Evolutionary conservation across 1,140 invertebrate genomes (phyloP).

Genomic region (Drosophila ercepeae): DNA sequence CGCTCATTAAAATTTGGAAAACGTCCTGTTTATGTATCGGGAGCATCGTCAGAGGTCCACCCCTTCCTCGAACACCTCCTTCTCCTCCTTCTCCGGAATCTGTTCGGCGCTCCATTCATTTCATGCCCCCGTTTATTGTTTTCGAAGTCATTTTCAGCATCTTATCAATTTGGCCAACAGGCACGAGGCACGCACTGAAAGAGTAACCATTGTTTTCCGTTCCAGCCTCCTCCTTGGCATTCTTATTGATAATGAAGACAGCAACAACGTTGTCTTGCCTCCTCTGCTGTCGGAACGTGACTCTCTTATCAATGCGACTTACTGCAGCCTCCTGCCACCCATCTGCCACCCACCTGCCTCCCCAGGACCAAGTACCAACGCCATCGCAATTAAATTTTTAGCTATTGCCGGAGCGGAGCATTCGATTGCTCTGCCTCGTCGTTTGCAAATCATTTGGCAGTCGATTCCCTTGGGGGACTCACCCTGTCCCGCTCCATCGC

Average conservation of each 20-base stretch:
- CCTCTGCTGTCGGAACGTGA: conserved; percentile 57
- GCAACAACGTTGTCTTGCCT: conserved; percentile 66
- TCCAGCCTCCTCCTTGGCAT: conserved; percentile 49
- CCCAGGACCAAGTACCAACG: conserved; percentile 28
- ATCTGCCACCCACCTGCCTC: conserved; percentile 7
- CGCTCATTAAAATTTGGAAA: conserved; percentile 74
- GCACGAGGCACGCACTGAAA: conserved; percentile 72
- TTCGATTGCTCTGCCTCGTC: conserved; percentile 57
- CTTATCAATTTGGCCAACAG: conserved; percentile 78
- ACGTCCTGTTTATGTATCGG: conserved; percentile 74
- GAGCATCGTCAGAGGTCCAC: conserved; percentile 14
- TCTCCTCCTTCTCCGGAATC: conserved; percentile 29
- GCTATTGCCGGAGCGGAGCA: conserved; percentile 55
- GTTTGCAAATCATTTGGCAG: conserved; percentile 79
- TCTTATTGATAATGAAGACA: conserved; percentile 78
- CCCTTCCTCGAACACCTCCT: background rate
- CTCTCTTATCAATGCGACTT: conserved; percentile 78
- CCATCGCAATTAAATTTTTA: conserved; percentile 79
- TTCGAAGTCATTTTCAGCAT: conserved; percentile 76
- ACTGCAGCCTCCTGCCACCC: conserved; percentile 25
- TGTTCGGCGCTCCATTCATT: conserved; percentile 57
- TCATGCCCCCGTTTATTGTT: conserved; percentile 81
- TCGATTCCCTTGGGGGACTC: conserved; percentile 34
- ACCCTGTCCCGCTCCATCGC: conserved; percentile 11
- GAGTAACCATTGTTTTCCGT: conserved; percentile 71